Evolutionary conservation across 1,140 invertebrate genomes (phyloP).

Genomic region (Venturia canescens): DNA sequence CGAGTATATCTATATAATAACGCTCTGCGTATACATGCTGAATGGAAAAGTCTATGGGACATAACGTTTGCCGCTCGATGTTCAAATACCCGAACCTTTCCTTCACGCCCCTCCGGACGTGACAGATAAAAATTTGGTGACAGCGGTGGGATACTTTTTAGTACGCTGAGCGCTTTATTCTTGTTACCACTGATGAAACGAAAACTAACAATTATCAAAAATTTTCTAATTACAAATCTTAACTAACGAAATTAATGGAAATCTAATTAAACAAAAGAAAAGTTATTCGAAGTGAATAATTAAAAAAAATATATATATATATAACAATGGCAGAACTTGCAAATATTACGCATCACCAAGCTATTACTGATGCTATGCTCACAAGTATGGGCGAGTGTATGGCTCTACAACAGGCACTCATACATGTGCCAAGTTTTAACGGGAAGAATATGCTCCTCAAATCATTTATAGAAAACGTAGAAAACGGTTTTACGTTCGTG

Average conservation of each 20-base stretch:
- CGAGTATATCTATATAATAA: too few relatives aligned
- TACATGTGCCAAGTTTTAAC: slow-evolving; percentile 31
- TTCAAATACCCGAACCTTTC: too few relatives aligned
- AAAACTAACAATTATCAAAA: neutral
- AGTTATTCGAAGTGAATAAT: too few relatives aligned
- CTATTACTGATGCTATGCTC: slow-evolving; percentile 38
- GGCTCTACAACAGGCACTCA: slow-evolving; percentile 29
- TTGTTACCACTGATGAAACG: neutral
- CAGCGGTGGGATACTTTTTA: slow-evolving; percentile 6
- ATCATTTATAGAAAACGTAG: slow-evolving; percentile 41
- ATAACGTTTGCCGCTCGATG: too few relatives aligned
- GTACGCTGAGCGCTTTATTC: neutral
- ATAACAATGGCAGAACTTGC: slow-evolving; percentile 18
- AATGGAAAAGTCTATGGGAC: too few relatives aligned
- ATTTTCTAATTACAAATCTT: neutral
- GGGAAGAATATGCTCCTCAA: slow-evolving; percentile 40
- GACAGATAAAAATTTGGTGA: slow-evolving; percentile 12
- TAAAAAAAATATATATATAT: too few relatives aligned
- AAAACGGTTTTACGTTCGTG: neutral
- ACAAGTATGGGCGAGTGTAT: slow-evolving; percentile 33
- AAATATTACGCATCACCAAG: slow-evolving; percentile 30
- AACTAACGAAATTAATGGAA: too few relatives aligned
- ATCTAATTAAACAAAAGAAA: too few relatives aligned
- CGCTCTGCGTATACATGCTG: too few relatives aligned
- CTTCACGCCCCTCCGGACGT: too few relatives aligned